Evolutionary conservation across 2,797 vertebrate genomes (phyloP), one percentile per base, ranked within the genome.

Genomic region (Heteromormyrus szaboi): DNA sequence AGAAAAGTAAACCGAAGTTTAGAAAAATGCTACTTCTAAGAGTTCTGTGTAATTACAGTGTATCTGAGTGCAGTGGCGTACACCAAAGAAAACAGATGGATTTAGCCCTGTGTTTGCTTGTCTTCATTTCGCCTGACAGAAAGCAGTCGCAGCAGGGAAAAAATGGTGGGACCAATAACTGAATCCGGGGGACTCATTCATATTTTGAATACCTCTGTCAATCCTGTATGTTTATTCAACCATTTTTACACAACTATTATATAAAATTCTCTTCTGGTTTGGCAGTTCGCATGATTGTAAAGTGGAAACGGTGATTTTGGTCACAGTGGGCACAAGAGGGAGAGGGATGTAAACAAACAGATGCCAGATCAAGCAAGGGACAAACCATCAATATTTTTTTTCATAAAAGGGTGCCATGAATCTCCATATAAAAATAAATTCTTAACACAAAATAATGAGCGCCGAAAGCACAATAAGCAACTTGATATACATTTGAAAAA

Each of bases 221-320:
- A 53, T 88, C 68, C 81, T 59, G 33, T 7, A n/a, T 86, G 85
- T 56, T 86, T 86, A 9, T 59, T 68, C 53, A 85, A 88, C 90
- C 87, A 87, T 19, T 91, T 94, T 93, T 91, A 92, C 90, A 92
- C 88, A 90, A 90, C 54, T 41, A 56, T 56, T 86, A 86, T 56
- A 56, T 41, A 59, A 56, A 86, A 53, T 11, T 17, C 53, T 44
- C 37, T 17, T 86, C 33, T 90, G 88, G 89, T 90, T 90, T 89
- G 85, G 88, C 37, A 19, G 41, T 92, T 93, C 92, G 93, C 54
- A 90, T 89, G 91, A 88, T 90, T 56, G 62, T 89, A 89, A 90
- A 89, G 89, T 91, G 91, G 51, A 59, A 89, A 90, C 91, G 90
- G 92, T 91, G 91, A 85, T 92, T 89, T 93, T 91, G 90, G 94